A percentile compares a stretch with the other conserved stretches of the same genome.
Evolutionary conservation across 2,113 vertebrate genomes (phyloP).

Genomic region (Corapipo altera): DNA sequence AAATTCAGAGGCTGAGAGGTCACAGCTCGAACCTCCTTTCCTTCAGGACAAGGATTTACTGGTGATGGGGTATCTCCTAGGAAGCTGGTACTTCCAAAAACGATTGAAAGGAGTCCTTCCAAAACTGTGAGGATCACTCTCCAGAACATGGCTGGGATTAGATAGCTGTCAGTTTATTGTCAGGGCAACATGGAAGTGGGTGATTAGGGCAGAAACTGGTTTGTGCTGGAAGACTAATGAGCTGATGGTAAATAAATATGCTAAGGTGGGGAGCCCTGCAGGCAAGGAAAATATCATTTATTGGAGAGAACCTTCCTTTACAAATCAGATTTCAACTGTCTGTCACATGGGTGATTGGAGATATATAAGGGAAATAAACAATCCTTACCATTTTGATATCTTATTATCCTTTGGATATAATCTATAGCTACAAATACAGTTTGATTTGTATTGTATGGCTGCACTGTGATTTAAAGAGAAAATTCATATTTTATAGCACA

Average conservation of each 20-base stretch:
- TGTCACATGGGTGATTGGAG: fast-evolving
- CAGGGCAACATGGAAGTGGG: neutral
- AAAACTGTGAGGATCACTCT: neutral
- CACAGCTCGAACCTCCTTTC: neutral
- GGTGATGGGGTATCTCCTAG: neutral
- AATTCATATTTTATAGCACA: neutral
- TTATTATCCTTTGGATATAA: neutral
- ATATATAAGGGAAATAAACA: neutral
- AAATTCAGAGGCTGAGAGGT: neutral
- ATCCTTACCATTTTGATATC: neutral
- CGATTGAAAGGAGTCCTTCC: neutral
- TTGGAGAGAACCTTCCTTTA: neutral
- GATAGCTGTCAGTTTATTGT: neutral
- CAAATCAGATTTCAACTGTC: neutral
- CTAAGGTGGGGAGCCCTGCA: neutral
- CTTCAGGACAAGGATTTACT: neutral
- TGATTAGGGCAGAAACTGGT: neutral
- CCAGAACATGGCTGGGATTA: neutral
- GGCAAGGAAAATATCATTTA: neutral
- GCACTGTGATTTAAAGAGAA: neutral
- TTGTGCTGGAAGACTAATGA: neutral
- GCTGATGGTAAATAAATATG: neutral
- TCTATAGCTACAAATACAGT: neutral
- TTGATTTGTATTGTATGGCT: neutral
- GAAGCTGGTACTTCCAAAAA: neutral